Conservation (phyloP, 2,888 invertebrate genomes). For the Chloroclysta siterata region DNA sequence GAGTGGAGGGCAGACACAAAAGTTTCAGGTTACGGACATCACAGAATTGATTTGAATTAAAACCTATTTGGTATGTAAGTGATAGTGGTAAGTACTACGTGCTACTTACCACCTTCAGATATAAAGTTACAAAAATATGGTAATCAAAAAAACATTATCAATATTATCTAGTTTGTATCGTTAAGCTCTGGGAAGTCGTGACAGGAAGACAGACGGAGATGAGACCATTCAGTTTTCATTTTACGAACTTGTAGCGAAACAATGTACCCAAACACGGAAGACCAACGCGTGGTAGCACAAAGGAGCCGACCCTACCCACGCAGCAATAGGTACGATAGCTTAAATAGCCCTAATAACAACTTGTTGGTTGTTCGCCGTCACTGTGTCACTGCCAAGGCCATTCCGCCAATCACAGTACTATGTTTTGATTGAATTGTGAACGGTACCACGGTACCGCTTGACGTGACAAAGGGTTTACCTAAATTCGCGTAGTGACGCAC, state of each 20-base stretch:
- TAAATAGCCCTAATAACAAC: slow-evolving; percentile 30
- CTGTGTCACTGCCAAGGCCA: slow-evolving; percentile 26
- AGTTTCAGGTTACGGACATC: background rate
- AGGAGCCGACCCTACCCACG: slow-evolving; percentile 4
- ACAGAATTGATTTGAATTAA: slow-evolving; percentile 1
- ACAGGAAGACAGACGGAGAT: background rate
- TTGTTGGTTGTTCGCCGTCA: slow-evolving; percentile 29
- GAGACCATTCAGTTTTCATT: no score
- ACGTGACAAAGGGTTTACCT: slow-evolving; percentile 12
- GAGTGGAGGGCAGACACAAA: slow-evolving; percentile 5
- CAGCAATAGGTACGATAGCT: slow-evolving; percentile 1
- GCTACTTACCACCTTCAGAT: no score
- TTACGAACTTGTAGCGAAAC: no score
- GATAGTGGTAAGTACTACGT: background rate
- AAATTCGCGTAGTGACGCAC: background rate
- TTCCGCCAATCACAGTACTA: slow-evolving; percentile 4
- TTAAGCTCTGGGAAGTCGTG: background rate
- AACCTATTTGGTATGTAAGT: background rate
- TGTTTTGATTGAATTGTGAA: slow-evolving; percentile 10
- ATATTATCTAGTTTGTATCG: background rate
- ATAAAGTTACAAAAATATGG: background rate
- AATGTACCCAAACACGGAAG: background rate
- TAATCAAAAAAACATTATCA: background rate
- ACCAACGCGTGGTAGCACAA: background rate
- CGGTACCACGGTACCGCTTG: slow-evolving; percentile 3